Percentiles rank a stretch among this genome's conserved stretches.
These are phyloP conservation scores for Aphelocoma californica DNA, from an alignment of 2,797 vertebrate species.

Conservation along the genomic window DNA sequence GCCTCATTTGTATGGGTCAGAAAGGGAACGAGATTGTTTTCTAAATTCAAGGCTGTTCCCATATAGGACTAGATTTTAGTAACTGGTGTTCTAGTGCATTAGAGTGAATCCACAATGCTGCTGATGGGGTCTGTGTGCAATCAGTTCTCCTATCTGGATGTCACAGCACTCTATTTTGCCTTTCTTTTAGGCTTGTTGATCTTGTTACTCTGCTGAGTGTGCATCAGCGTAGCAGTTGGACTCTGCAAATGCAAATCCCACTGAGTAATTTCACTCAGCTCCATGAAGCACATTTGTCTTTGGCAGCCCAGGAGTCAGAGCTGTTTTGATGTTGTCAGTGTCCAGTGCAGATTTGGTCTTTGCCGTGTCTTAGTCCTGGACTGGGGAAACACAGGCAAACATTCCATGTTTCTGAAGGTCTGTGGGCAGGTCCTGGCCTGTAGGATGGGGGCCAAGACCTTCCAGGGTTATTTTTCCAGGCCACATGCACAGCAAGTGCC, in stretches of 20 bases:
- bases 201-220: background rate
- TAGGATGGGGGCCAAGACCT: background rate
- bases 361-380: background rate
- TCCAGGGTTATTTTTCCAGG: background rate
- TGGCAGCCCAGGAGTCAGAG: background rate
- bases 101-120: background rate
- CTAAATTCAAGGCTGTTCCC: background rate
- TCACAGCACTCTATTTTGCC: background rate
- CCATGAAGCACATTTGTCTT: background rate
- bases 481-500: accelerated
- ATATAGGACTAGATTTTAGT: background rate
- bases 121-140: background rate
- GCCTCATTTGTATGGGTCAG: slow-evolving; percentile 16
- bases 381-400: background rate
- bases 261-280: background rate
- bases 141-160: background rate
- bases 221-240: background rate
- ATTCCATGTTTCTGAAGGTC: background rate
- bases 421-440: background rate
- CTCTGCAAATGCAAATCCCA: background rate
- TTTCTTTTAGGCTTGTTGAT: background rate
- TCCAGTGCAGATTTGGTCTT: background rate
- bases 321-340: background rate
- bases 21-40: background rate
- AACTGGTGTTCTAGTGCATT: background rate